A percentile compares a stretch with the other conserved stretches of the same genome.
These are phyloP conservation scores for Nipponia nippon DNA, from an alignment of 2,113 vertebrate species.

Conservation along the genomic window DNA sequence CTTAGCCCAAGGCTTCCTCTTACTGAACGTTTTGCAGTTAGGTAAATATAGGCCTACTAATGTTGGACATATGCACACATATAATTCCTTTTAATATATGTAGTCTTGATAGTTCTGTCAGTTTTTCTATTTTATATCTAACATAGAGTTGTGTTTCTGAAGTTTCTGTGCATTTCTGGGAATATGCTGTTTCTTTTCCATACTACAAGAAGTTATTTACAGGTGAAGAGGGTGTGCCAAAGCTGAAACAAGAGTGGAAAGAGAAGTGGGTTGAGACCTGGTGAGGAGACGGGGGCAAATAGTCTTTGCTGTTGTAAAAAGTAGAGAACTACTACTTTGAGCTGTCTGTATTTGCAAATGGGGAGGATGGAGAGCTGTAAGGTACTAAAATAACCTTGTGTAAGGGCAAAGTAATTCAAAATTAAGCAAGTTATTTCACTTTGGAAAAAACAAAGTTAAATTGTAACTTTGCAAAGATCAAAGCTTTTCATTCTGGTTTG, in stretches of 20 bases:
- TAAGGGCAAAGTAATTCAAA: neutral
- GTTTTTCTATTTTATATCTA: neutral
- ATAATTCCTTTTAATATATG: neutral
- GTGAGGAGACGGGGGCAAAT: neutral
- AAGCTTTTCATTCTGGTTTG: neutral
- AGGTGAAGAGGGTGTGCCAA: neutral
- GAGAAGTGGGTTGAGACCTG: neutral
- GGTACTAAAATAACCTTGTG: neutral
- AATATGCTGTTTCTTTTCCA: neutral
- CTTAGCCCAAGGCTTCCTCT: neutral
- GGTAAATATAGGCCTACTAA: neutral
- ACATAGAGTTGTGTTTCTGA: neutral
- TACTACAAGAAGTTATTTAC: neutral
- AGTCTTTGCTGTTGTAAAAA: neutral
- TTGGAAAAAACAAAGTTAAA: neutral
- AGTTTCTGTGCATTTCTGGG: neutral
- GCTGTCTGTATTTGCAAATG: neutral
- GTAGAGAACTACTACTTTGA: neutral
- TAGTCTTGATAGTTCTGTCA: neutral
- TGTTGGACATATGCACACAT: neutral
- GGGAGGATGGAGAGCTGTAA: neutral
- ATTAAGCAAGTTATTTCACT: neutral
- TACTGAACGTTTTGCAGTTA: neutral
- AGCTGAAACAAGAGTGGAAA: neutral
- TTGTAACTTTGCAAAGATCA: neutral